phyloP scores from a whole-genome alignment of 2,113 vertebrate species.

The Glareola pratincola region DNA sequence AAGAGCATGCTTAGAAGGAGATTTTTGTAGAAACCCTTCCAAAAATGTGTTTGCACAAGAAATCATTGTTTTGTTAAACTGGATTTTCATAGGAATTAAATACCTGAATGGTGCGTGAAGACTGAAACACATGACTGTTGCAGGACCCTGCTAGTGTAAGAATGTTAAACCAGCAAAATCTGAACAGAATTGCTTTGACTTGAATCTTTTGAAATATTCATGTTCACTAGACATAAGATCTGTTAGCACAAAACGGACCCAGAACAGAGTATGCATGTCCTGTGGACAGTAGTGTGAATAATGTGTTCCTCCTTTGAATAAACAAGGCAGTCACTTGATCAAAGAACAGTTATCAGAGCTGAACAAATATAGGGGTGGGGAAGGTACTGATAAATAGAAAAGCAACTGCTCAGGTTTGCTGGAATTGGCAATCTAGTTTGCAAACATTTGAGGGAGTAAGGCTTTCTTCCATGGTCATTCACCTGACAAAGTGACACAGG shows the following conservation, averaged over 20 bases:
- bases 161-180: background rate
- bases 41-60: background rate
- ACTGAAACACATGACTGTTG: background rate
- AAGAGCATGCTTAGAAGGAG: background rate
- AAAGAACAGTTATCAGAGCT: conserved; percentile 30
- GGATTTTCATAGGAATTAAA: background rate
- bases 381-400: conserved; percentile 30
- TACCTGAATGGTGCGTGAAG: background rate
- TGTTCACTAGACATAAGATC: background rate
- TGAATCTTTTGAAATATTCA: background rate
- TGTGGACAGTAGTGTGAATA: background rate
- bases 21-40: background rate
- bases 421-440: background rate
- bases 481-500: background rate
- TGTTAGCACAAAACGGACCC: background rate
- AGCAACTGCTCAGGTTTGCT: background rate
- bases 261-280: background rate
- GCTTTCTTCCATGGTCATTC: background rate
- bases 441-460: background rate
- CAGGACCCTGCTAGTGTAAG: background rate
- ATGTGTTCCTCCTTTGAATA: background rate
- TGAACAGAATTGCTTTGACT: background rate
- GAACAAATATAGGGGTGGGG: conserved; percentile 18
- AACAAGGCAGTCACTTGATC: conserved; percentile 8
- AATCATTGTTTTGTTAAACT: background rate